phyloP scores from a whole-genome alignment of 2,888 invertebrate genomes.

The Drosophila acutilabella region DNA sequence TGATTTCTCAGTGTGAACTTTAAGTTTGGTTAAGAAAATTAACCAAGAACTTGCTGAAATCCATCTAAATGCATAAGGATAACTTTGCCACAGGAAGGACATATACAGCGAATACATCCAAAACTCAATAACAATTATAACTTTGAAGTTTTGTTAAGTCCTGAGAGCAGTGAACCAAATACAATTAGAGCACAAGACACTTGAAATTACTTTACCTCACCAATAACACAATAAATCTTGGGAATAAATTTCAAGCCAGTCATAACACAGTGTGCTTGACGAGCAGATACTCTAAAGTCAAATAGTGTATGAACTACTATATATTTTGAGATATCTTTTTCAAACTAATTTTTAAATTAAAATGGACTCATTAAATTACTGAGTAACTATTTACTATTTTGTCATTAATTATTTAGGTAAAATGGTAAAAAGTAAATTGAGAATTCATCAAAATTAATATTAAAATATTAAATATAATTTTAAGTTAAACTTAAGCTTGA shows the following conservation, averaged over 20 bases:
- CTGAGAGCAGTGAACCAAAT: background rate
- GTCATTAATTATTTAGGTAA: too few relatives aligned
- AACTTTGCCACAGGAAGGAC: background rate
- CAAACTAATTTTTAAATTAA: too few relatives aligned
- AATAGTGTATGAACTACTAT: too few relatives aligned
- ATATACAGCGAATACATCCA: background rate
- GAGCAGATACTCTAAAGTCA: background rate
- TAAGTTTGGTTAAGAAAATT: constrained; percentile 28
- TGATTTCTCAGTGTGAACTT: constrained; percentile 26
- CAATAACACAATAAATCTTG: constrained; percentile 12
- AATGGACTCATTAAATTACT: too few relatives aligned
- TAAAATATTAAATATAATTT: too few relatives aligned
- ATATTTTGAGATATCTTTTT: too few relatives aligned
- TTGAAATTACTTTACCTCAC: constrained; percentile 9
- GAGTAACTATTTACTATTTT: too few relatives aligned
- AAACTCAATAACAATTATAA: constrained; percentile 24
- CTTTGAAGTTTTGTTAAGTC: constrained; percentile 15
- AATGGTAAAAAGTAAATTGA: too few relatives aligned
- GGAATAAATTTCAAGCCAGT: background rate
- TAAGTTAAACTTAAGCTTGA: too few relatives aligned
- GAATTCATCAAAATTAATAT: too few relatives aligned
- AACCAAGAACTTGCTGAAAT: constrained; percentile 9
- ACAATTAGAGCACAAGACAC: constrained; percentile 18
- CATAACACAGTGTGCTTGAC: background rate
- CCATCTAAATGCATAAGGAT: background rate